These are phyloP conservation scores for Buphagus erythrorhynchus DNA, from an alignment of 2,797 vertebrate genomes.

Conservation along the genomic window DNA sequence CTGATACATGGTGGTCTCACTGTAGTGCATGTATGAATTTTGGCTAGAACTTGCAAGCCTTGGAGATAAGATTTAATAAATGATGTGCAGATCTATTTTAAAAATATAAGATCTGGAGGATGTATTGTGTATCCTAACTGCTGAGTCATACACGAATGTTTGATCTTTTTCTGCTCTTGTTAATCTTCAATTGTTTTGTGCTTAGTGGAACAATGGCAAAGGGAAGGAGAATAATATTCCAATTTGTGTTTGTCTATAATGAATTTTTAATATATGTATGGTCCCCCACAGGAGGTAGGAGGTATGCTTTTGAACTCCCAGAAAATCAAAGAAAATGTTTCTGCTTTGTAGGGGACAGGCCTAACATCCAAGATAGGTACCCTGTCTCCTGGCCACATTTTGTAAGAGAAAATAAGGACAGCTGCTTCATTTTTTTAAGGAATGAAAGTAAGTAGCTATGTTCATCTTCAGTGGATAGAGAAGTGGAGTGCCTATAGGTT, in stretches of 20 bases:
- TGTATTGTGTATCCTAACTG: neutral
- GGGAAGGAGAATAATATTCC: neutral
- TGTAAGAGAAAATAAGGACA: neutral
- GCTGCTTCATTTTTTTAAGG: neutral
- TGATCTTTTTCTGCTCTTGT: neutral
- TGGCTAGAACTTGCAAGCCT: neutral
- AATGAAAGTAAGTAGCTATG: neutral
- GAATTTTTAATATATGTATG: neutral
- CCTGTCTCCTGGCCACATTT: neutral
- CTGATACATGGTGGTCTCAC: neutral
- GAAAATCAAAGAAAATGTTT: neutral
- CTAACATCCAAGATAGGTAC: neutral
- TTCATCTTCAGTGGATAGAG: neutral
- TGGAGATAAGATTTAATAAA: neutral
- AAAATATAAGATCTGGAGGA: neutral
- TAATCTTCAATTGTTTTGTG: neutral
- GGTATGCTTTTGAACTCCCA: neutral
- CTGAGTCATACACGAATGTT: neutral
- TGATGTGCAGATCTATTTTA: neutral
- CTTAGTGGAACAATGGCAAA: neutral
- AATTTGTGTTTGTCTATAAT: neutral
- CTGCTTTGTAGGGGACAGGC: neutral
- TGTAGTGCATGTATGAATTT: neutral
- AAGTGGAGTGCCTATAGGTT: neutral
- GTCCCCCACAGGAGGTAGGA: neutral